Conservation (phyloP, 2,797 vertebrate genomes). For the Mormyrops boulengeri region DNA sequence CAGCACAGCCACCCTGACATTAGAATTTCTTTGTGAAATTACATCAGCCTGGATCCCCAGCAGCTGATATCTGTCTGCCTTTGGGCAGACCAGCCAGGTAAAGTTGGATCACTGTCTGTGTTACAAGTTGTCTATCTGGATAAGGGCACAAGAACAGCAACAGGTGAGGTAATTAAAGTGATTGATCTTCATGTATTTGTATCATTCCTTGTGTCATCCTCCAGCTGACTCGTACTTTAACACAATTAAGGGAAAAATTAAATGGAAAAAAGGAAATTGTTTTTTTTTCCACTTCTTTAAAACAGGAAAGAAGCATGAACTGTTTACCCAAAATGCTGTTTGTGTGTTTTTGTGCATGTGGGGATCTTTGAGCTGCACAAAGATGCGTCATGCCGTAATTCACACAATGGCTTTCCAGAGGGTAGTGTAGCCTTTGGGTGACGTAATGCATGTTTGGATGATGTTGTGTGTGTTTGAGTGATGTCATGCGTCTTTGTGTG, state of each 20-base stretch:
- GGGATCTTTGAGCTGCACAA: background rate
- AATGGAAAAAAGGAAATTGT: background rate
- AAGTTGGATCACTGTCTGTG: background rate
- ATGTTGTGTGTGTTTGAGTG: background rate
- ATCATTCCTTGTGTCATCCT: background rate
- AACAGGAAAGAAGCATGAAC: background rate
- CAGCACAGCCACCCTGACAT: background rate
- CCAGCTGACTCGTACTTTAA: background rate
- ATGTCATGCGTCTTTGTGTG: background rate
- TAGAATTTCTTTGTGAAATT: background rate
- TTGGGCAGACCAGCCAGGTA: background rate
- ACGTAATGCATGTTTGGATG: background rate
- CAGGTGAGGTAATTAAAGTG: slow-evolving; percentile 38
- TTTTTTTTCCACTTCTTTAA: background rate
- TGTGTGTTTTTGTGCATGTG: background rate
- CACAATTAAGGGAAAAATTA: background rate
- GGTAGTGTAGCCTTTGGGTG: background rate
- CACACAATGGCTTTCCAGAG: background rate
- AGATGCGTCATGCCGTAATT: background rate
- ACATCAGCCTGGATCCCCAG: background rate
- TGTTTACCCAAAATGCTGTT: background rate
- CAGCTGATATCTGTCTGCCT: background rate
- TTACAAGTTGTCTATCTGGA: background rate
- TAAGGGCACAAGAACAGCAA: background rate
- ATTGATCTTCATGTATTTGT: slow-evolving; percentile 13